Evolutionary conservation across 2,113 vertebrate genomes (phyloP), one percentile per base, ranked within the genome.

Genomic region (Mesembrinibis cayennensis): DNA sequence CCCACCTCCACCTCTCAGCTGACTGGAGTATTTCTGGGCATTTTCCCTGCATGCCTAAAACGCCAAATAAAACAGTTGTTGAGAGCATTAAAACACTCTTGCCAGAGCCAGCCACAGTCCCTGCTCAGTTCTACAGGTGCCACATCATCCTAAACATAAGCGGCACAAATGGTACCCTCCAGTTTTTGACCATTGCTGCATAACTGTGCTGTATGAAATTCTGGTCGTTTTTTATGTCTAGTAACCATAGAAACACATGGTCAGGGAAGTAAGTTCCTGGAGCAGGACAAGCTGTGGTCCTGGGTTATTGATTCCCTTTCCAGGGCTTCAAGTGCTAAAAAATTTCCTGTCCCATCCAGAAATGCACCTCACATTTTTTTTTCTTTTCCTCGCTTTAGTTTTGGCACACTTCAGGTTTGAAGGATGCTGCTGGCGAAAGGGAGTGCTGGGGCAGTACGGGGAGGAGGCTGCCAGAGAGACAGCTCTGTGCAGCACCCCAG

Each of bases 151-250:
- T 5, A 11, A 36, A 49, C 26, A 38, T 4, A 4, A 14, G 34
- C 25, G 27, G 32, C 32, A 23, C 22, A 16, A 49, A 32, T 16
- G 38, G 40, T 13, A 42, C 13, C 71, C 17, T 36, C 53, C 91
- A 7, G 4, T 2, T 40, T 66, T 13, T 34, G 27, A 15, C n/a
- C 3, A 3, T 44, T 4, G 2, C 4, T 6, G 49, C 27, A 3
- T n/a, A 36, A 14, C 38, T 22, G 32, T 2, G 7, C 58, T 4
- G 8, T 20, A 36, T 36, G 11, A 74, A 79, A 42, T 0, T 1
- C 40, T 72, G 69, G 52, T 56, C 53, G 14, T 32, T 82, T 72
- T 80, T 73, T 45, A 13, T 8, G 16, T 61, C 49, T 25, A 19
- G 72, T 42, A 81, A 65, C 59, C 47, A 18, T 53, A 27, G n/a